Percentiles rank a stretch among this genome's conserved stretches.
phyloP scores from a whole-genome alignment of 1,140 invertebrate species.

The Metopolophium dirhodum region DNA sequence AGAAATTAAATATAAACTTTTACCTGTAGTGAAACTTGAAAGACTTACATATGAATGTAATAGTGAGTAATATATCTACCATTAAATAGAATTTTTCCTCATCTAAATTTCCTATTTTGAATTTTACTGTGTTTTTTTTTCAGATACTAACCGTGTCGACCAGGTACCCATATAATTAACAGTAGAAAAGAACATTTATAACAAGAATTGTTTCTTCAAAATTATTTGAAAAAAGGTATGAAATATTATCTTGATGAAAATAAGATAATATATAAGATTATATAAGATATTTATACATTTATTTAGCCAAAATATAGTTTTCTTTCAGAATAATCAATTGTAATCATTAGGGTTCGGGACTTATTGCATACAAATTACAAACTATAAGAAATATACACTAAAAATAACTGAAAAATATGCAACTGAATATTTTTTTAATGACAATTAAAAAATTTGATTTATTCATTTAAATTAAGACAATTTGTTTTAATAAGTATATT shows the following conservation, averaged over 20 bases:
- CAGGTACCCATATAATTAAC: background rate
- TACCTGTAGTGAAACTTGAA: conserved; percentile 40
- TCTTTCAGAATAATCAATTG: no score
- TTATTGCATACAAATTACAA: no score
- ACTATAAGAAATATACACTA: no score
- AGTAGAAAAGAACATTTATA: background rate
- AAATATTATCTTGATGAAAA: background rate
- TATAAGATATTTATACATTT: background rate
- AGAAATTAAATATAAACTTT: conserved; percentile 50
- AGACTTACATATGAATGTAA: conserved; percentile 15
- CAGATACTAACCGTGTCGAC: background rate
- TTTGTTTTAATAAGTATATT: no score
- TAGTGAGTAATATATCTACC: conserved; percentile 14
- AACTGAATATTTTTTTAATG: no score
- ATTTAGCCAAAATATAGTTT: no score
- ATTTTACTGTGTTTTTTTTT: background rate
- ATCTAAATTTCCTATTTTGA: background rate
- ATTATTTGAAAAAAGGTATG: background rate
- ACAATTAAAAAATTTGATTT: no score
- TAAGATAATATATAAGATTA: no score
- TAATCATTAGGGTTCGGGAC: no score
- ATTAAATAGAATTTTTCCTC: background rate
- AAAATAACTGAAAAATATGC: no score
- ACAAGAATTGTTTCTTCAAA: background rate
- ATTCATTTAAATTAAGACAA: no score